Conservation (phyloP, 2,797 vertebrate genomes). For the Pipistrellus kuhlii region DNA sequence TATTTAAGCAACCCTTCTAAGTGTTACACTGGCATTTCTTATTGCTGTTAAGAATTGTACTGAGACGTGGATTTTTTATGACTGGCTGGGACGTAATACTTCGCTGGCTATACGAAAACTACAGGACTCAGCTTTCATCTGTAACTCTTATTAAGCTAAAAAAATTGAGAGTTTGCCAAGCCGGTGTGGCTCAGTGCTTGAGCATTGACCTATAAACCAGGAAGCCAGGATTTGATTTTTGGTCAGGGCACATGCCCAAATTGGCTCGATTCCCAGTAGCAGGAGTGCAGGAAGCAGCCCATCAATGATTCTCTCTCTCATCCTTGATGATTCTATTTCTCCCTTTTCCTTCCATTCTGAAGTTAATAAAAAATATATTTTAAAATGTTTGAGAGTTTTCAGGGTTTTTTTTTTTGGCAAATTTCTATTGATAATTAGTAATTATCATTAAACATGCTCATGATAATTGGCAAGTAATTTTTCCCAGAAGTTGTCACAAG, state of each 20-base stretch:
- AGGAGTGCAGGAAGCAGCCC: no score
- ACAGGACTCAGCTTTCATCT: background rate
- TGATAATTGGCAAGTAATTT: background rate
- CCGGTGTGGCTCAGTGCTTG: no score
- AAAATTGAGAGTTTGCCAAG: background rate
- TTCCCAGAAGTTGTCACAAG: background rate
- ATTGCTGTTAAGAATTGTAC: background rate
- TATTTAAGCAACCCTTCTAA: slow-evolving; percentile 29
- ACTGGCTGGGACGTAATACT: background rate
- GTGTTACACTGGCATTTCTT: slow-evolving; percentile 36
- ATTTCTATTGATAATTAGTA: background rate
- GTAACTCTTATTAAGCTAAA: background rate
- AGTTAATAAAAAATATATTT: no score
- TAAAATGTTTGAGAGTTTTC: background rate
- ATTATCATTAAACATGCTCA: background rate
- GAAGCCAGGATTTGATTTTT: no score
- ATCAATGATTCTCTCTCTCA: no score
- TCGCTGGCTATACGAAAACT: background rate
- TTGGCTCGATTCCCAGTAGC: no score
- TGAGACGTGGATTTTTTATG: background rate
- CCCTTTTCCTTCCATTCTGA: no score
- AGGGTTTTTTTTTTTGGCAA: background rate
- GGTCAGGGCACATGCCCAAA: no score
- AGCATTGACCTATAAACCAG: no score
- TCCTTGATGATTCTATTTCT: no score